These are phyloP conservation scores for Nipponacmea schrenckii DNA, from an alignment of 2,888 invertebrate genomes.

Conservation along the genomic window DNA sequence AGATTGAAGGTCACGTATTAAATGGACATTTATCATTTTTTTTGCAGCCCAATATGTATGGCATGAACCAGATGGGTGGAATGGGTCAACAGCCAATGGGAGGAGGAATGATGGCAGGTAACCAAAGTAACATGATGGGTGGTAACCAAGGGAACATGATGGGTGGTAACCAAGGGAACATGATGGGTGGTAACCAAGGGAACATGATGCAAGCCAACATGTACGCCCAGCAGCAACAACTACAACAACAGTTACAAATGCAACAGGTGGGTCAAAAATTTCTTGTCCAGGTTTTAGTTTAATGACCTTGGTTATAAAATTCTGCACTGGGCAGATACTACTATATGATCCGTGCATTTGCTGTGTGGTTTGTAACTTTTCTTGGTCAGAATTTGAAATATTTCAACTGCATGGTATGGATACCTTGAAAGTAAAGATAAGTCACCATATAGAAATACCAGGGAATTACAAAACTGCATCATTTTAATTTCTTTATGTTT, in stretches of 20 bases:
- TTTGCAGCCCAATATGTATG: slow-evolving; percentile 27
- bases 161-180: slow-evolving; percentile 18
- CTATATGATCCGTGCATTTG: too few relatives aligned
- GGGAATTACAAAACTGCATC: too few relatives aligned
- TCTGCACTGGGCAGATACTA: too few relatives aligned
- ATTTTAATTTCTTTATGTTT: not conserved
- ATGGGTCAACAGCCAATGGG: slow-evolving; percentile 12
- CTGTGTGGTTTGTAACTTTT: too few relatives aligned
- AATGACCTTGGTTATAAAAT: too few relatives aligned
- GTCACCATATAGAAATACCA: too few relatives aligned
- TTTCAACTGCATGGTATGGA: too few relatives aligned
- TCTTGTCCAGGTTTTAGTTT: not conserved
- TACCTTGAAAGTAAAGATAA: too few relatives aligned
- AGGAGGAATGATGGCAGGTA: slow-evolving; percentile 16
- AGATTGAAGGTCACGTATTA: too few relatives aligned
- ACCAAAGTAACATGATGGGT: slow-evolving; percentile 16
- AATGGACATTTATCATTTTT: too few relatives aligned
- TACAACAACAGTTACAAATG: slow-evolving; percentile 49
- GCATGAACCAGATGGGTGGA: slow-evolving; percentile 25
- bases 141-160: slow-evolving; percentile 23
- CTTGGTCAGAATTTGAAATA: too few relatives aligned
- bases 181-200: slow-evolving; percentile 19
- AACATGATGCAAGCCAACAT: slow-evolving; percentile 25
- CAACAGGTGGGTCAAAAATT: slow-evolving; percentile 44
- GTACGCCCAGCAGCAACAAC: slow-evolving; percentile 44